A percentile compares a stretch with the other conserved stretches of the same genome.
These are phyloP conservation scores for Corythaixoides concolor DNA, from an alignment of 2,113 vertebrate genomes.

Conservation along the genomic window DNA sequence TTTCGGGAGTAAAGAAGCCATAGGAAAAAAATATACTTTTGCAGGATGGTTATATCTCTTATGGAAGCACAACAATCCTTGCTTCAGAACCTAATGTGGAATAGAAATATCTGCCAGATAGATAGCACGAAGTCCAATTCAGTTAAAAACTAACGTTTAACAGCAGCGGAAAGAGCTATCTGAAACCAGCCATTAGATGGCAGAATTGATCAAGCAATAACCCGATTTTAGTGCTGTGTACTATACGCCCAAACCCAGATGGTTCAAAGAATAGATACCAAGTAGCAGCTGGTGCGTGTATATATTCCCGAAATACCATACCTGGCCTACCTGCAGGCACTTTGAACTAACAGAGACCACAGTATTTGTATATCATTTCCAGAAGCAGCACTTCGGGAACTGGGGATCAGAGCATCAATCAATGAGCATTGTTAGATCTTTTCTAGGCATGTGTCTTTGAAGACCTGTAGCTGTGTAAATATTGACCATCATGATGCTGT, in stretches of 20 bases:
- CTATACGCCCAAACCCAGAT: not conserved
- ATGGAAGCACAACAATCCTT: not conserved
- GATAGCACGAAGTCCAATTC: not conserved
- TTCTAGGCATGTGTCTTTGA: not conserved
- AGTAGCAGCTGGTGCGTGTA: not conserved
- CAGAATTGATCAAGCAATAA: conserved; percentile 71
- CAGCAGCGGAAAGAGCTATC: not conserved
- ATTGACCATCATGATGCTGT: not conserved
- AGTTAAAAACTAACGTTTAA: not conserved
- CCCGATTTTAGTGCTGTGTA: not conserved
- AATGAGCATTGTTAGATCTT: not conserved
- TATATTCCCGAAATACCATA: not conserved
- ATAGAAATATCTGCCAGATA: not conserved
- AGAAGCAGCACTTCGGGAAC: conserved; percentile 29
- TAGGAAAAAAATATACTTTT: conserved; percentile 20
- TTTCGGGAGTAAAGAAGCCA: conserved; percentile 61
- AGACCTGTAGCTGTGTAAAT: conserved; percentile 35
- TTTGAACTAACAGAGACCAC: not conserved
- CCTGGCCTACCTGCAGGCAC: not conserved
- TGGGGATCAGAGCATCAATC: conserved; percentile 11
- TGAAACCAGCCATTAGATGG: conserved; percentile 70
- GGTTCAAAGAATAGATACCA: not conserved
- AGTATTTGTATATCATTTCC: conserved; percentile 19
- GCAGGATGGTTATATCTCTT: conserved; percentile 9
- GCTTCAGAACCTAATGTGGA: not conserved